Evolutionary conservation across 2,797 vertebrate species (phyloP), one percentile per base, ranked within the genome.

Genomic region (Glossophaga mutica): DNA sequence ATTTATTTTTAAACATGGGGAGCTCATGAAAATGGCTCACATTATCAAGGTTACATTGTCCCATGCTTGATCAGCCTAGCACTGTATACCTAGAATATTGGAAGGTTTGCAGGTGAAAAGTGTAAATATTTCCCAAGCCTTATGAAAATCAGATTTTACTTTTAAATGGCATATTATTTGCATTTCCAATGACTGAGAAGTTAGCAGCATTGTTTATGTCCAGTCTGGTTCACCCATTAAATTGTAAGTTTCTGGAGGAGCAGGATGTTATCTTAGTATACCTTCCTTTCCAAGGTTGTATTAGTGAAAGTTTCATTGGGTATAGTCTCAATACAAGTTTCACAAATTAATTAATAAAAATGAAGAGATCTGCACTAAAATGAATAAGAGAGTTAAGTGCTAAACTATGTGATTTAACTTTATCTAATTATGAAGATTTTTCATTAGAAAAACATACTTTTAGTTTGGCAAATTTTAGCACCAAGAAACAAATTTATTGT

Each of bases 381-480:
- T 62, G 44, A 83, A 24, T 1, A 65, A 76, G 24, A 16, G 9
- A 9, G 0, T 76, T 73, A 81, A 71, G 15, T 67, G 48, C 19
- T 91, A 52, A 91, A 91, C 8, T 5, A 74, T 59, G 4, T 42
- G 6, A 68, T 91, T 89, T 74, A 74, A 78, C 77, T 93, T 89
- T 81, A 46, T 78, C 37, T 68, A 55, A 91, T 74, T 74, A 59
- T 37, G 11, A 8, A 91, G 18, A 70, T 68, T 97, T 26, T 90
- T 74, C 87, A 86, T 94, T 42, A 70, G 44, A 95, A 84, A 86
- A 92, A 70, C 74, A 59, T 6, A 86, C 39, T 90, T 84, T 65
- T 48, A 91, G 6, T 77, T 81, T 55, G 76, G 16, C 42, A 59
- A 88, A 94, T 74, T 48, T 86, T 86, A 88, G 86, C 46, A 74